These are phyloP conservation scores for Garra rufa DNA, from an alignment of 2,113 vertebrate genomes.

Conservation along the genomic window DNA sequence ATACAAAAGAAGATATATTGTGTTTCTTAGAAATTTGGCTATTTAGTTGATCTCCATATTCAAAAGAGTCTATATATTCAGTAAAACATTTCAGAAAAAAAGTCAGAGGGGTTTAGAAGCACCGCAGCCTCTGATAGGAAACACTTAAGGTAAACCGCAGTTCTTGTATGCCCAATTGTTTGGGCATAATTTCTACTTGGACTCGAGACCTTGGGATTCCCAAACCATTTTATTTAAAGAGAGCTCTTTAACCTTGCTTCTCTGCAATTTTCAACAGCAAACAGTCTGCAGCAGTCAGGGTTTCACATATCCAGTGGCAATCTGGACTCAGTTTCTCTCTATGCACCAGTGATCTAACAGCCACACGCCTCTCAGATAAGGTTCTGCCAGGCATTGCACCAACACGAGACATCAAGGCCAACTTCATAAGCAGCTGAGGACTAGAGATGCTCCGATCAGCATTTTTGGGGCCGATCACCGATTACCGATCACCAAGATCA, in stretches of 20 bases:
- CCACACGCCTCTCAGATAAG: not conserved
- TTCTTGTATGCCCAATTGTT: not conserved
- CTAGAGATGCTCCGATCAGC: too few relatives aligned
- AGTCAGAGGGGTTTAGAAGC: not conserved
- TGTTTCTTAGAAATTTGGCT: not conserved
- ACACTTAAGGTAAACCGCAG: not conserved
- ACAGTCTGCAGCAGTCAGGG: not conserved
- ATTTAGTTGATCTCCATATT: not conserved
- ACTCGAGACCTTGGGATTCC: not conserved
- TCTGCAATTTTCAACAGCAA: not conserved
- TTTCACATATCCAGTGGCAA: constrained; percentile 13
- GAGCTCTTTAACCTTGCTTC: constrained; percentile 9
- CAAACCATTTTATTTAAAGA: not conserved
- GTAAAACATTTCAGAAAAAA: not conserved
- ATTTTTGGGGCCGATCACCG: too few relatives aligned
- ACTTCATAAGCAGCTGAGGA: not conserved
- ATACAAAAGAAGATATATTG: not conserved
- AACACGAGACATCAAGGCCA: not conserved
- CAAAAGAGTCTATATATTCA: not conserved
- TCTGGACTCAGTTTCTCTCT: not conserved
- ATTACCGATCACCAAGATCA: too few relatives aligned
- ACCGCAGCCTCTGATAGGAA: not conserved
- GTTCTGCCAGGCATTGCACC: not conserved
- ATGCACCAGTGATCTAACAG: not conserved
- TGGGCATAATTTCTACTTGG: not conserved